Conservation (phyloP, 2,888 invertebrate species). For the Trachelus stipa region DNA sequence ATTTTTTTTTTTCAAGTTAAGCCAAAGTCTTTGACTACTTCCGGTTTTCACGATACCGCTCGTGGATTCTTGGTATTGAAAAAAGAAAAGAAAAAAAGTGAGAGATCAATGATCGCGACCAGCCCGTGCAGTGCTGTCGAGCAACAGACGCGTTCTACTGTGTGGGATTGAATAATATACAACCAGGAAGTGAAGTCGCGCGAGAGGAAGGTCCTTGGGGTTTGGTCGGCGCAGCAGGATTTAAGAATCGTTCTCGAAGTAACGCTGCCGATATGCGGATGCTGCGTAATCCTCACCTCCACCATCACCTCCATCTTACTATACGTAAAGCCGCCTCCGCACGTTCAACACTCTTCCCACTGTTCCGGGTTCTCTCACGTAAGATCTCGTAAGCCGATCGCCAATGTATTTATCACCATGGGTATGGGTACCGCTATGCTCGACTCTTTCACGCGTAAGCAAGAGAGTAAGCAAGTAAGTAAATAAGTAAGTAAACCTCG, state of each 20-base stretch:
- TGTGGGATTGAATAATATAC: not conserved
- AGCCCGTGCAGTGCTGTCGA: not conserved
- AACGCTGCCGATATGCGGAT: constrained; percentile 23
- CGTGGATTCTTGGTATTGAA: not conserved
- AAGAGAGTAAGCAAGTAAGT: not conserved
- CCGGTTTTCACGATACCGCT: not conserved
- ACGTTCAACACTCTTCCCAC: not conserved
- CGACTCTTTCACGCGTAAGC: not conserved
- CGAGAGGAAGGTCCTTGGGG: constrained; percentile 50
- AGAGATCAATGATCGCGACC: not conserved
- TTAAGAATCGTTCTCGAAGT: constrained; percentile 45
- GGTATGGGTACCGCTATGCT: not conserved
- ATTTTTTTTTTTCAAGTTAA: not conserved
- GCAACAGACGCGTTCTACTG: not conserved
- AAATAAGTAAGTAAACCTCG: not conserved
- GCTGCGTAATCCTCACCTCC: constrained; percentile 25
- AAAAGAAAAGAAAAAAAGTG: not conserved
- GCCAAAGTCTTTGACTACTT: not conserved
- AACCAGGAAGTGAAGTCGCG: constrained; percentile 14
- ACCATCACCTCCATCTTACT: constrained; percentile 4
- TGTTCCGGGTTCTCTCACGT: constrained; percentile 1
- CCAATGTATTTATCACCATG: not conserved
- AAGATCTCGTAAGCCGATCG: not conserved
- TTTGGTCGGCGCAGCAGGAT: constrained; percentile 30
- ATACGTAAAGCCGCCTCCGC: not conserved